A percentile compares a stretch with the other conserved stretches of the same genome.
phyloP scores from a whole-genome alignment of 2,113 vertebrate species.

The Polyodon spathula region DNA sequence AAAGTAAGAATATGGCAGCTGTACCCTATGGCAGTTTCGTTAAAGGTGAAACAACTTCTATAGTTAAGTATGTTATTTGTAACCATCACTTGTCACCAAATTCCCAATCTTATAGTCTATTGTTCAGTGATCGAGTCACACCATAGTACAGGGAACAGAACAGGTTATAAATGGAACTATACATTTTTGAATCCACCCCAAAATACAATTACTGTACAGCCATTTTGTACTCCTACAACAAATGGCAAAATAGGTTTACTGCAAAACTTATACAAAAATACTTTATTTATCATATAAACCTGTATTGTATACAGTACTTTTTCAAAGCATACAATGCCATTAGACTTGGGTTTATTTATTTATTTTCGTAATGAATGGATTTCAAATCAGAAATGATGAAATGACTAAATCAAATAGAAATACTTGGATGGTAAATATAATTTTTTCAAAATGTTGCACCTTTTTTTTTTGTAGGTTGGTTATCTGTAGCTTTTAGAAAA shows the following conservation, averaged over 20 bases:
- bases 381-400: constrained; percentile 31
- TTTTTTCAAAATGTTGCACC: neutral
- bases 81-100: no score
- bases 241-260: neutral
- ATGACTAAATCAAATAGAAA: constrained; percentile 38
- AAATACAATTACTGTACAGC: no score
- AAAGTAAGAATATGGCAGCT: no score
- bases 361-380: constrained; percentile 10
- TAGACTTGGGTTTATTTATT: constrained; percentile 23
- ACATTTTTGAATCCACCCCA: no score
- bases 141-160: no score
- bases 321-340: constrained; percentile 45
- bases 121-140: no score
- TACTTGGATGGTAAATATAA: constrained; percentile 31
- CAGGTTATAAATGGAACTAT: no score
- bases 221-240: no score
- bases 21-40: no score
- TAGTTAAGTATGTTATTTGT: no score
- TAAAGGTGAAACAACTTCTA: no score
- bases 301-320: constrained; percentile 37
- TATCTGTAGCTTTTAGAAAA: neutral
- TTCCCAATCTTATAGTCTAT: no score
- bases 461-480: neutral
- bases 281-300: constrained; percentile 43
- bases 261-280: constrained; percentile 37